These are phyloP conservation scores for Ostrea edulis DNA, from an alignment of 1,140 invertebrate genomes.

Conservation along the genomic window DNA sequence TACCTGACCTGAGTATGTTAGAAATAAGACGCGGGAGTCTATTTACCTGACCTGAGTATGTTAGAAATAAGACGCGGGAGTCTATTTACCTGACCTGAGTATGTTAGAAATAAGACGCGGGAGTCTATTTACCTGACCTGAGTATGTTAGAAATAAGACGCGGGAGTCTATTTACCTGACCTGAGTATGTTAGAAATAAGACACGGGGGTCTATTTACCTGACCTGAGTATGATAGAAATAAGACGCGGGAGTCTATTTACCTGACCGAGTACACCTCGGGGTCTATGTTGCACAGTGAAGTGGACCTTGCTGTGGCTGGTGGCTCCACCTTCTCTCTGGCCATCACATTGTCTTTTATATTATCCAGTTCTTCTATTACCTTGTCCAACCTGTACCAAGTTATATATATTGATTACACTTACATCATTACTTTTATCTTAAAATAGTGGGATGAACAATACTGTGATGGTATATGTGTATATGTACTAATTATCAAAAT, in stretches of 20 bases:
- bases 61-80: no score
- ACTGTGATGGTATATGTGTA: no score
- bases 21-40: no score
- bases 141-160: neutral
- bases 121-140: neutral
- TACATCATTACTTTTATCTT: no score
- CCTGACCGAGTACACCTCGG: neutral
- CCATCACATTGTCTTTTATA: conserved; percentile 67
- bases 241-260: neutral
- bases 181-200: no score
- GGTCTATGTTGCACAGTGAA: neutral
- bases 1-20: neutral
- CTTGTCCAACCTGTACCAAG: conserved; percentile 64
- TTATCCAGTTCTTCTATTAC: conserved; percentile 73
- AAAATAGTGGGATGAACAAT: no score
- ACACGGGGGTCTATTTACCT: no score
- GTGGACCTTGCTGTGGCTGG: neutral
- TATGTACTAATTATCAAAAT: no score
- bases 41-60: neutral
- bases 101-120: neutral
- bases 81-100: neutral
- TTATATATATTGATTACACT: no score
- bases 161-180: no score
- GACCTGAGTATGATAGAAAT: no score
- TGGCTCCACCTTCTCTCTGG: neutral